These are phyloP conservation scores for Oryzaephilus surinamensis DNA, from an alignment of 1,140 invertebrate species.

Conservation along the genomic window DNA sequence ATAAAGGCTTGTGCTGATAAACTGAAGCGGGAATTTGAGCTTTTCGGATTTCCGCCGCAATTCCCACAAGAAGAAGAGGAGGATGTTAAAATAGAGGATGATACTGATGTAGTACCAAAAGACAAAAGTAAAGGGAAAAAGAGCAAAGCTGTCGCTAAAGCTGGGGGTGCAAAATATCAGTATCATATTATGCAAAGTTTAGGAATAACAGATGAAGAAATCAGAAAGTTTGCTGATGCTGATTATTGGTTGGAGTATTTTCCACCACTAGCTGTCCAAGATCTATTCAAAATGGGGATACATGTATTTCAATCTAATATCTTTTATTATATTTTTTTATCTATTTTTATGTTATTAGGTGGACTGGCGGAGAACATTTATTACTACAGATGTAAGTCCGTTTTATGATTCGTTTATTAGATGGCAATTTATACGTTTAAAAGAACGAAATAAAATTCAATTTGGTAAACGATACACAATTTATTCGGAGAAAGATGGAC, in stretches of 20 bases:
- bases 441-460: slow-evolving; percentile 78
- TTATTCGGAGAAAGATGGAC: slow-evolving; percentile 91
- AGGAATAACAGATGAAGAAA: slow-evolving; percentile 83
- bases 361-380: slow-evolving; percentile 94
- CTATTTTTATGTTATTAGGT: slow-evolving; percentile 47
- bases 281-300: slow-evolving; percentile 81
- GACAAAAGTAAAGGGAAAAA: slow-evolving; percentile 98
- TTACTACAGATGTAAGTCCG: slow-evolving; percentile 96
- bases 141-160: slow-evolving; percentile 95
- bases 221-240: slow-evolving; percentile 84
- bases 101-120: slow-evolving; percentile 57
- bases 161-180: slow-evolving; percentile 82
- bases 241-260: slow-evolving; percentile 94
- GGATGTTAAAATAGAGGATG: slow-evolving; percentile 38
- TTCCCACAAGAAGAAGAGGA: slow-evolving; percentile 63
- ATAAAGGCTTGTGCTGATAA: slow-evolving; percentile 98
- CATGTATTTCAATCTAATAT: slow-evolving; percentile 71
- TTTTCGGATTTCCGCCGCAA: slow-evolving; percentile 85
- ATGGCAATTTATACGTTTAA: slow-evolving; percentile 93
- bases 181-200: slow-evolving; percentile 98
- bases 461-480: slow-evolving; percentile 98
- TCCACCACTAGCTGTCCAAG: slow-evolving; percentile 77
- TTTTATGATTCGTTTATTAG: slow-evolving; percentile 96
- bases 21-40: slow-evolving; percentile 84
- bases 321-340: slow-evolving; percentile 11